These are phyloP conservation scores for Adelphocoris suturalis DNA, from an alignment of 2,888 invertebrate genomes.

Conservation along the genomic window DNA sequence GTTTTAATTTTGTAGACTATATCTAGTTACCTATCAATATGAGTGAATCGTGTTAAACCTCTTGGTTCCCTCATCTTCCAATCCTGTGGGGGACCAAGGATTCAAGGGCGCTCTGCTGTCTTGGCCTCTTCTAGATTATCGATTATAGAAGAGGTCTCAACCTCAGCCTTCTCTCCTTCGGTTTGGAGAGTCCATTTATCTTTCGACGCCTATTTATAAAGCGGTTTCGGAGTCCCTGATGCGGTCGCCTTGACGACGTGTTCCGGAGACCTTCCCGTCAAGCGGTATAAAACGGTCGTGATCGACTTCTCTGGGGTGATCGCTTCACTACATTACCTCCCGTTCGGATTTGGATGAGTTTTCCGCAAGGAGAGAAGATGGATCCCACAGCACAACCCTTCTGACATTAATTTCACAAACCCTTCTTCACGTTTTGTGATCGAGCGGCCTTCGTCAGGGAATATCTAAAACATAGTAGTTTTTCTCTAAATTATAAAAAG, in stretches of 20 bases:
- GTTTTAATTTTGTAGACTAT: too few species aligned
- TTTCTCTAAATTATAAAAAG: too few species aligned
- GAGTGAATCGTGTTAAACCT: too few species aligned
- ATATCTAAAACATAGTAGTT: too few species aligned
- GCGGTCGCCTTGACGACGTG: background rate
- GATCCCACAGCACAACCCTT: background rate
- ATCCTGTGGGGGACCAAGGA: too few species aligned
- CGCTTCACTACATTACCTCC: background rate
- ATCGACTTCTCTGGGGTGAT: background rate
- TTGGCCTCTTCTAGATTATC: background rate
- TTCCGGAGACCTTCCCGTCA: background rate
- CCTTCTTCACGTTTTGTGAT: too few species aligned
- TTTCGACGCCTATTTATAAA: constrained; percentile 2
- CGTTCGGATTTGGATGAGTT: background rate
- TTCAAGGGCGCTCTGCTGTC: background rate
- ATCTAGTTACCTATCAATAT: too few species aligned
- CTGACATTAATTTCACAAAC: background rate
- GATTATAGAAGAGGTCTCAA: constrained; percentile 22
- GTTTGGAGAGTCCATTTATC: constrained; percentile 22
- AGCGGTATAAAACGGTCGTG: constrained; percentile 4
- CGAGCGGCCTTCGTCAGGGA: too few species aligned
- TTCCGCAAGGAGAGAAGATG: background rate
- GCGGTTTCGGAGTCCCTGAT: background rate
- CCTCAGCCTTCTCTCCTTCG: background rate
- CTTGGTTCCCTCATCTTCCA: too few species aligned